A percentile compares a stretch with the other conserved stretches of the same genome.
Evolutionary conservation across 2,888 invertebrate species (phyloP).

Genomic region (Oasisia sp.): DNA sequence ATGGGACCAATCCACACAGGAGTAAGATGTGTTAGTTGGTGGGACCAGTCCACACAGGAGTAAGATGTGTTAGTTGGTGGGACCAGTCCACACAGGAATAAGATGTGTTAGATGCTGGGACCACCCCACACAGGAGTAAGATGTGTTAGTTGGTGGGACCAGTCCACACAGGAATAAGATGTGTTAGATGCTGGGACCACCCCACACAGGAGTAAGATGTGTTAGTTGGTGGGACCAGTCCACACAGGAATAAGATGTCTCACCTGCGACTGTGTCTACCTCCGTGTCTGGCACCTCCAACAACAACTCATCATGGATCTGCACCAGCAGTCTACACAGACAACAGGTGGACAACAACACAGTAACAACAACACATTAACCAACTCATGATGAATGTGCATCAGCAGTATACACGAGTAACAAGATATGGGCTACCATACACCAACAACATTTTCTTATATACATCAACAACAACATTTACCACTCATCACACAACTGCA

Average conservation of each 20-base stretch:
- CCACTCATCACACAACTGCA: no score
- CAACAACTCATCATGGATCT: slow-evolving; percentile 63
- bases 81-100: not conserved
- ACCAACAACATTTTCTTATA: not conserved
- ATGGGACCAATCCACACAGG: not conserved
- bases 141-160: not conserved
- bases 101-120: not conserved
- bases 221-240: not conserved
- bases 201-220: no score
- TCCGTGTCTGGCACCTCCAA: slow-evolving; percentile 55
- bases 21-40: not conserved
- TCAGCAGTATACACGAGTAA: slow-evolving; percentile 47
- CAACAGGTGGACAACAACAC: not conserved
- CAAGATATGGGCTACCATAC: not conserved
- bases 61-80: not conserved
- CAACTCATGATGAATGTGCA: slow-evolving; percentile 64
- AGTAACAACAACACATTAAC: slow-evolving; percentile 54
- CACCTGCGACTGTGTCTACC: slow-evolving; percentile 51
- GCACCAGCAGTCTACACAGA: slow-evolving; percentile 51
- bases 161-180: not conserved
- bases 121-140: not conserved
- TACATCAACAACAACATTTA: no score
- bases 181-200: not conserved
- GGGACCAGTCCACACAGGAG: not conserved
- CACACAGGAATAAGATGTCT: not conserved